Conservation (phyloP, 1,140 invertebrate genomes). For the Meloidogyne chitwoodi region DNA sequence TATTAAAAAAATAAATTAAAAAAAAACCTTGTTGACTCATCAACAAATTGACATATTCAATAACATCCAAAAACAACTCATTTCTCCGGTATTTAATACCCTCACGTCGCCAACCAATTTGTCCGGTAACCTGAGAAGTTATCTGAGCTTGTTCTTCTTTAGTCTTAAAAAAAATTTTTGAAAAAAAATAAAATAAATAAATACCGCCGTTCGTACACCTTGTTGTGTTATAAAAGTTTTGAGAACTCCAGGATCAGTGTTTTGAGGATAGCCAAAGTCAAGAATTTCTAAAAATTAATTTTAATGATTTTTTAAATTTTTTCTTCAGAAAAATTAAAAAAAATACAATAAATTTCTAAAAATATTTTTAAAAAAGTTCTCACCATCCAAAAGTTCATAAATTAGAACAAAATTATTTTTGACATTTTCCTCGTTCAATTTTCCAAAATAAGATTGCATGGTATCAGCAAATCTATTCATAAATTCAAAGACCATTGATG, state of each 20-base stretch:
- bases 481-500: slow-evolving; percentile 99
- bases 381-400: slow-evolving; percentile 94
- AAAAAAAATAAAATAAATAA: neutral
- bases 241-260: slow-evolving; percentile 95
- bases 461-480: slow-evolving; percentile 97
- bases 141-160: slow-evolving; percentile 99
- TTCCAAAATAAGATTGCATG: slow-evolving; percentile 99
- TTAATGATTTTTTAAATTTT: too few relatives aligned
- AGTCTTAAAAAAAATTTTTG: slow-evolving; percentile 67
- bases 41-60: slow-evolving; percentile 96
- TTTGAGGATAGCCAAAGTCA: slow-evolving; percentile 99
- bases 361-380: too few relatives aligned
- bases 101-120: slow-evolving; percentile 98
- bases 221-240: slow-evolving; percentile 99
- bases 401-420: slow-evolving; percentile 99
- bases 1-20: neutral
- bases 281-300: slow-evolving; percentile 77
- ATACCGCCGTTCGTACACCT: slow-evolving; percentile 84
- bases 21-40: slow-evolving; percentile 92
- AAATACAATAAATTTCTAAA: too few relatives aligned
- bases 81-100: slow-evolving; percentile 98
- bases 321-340: too few relatives aligned
- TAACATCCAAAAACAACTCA: slow-evolving; percentile 95
- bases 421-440: slow-evolving; percentile 98
- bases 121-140: slow-evolving; percentile 91